A percentile compares a stretch with the other conserved stretches of the same genome.
These are phyloP conservation scores for Rhinogobio ventralis DNA, from an alignment of 2,797 vertebrate genomes.

Conservation along the genomic window DNA sequence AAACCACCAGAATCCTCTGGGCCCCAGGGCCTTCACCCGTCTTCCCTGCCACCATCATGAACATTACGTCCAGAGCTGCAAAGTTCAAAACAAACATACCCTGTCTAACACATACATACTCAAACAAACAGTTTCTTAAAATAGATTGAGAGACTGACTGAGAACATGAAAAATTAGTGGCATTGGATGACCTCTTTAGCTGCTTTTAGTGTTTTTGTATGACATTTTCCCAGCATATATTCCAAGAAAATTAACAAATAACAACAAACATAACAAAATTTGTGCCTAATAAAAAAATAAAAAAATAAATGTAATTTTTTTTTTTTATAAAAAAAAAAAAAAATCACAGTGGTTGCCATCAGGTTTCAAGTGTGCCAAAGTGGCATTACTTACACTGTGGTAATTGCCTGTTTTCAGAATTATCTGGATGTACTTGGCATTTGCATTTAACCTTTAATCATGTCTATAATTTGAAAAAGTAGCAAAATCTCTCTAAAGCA, in stretches of 20 bases:
- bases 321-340: not conserved
- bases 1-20: constrained; percentile 16
- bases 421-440: constrained; percentile 41
- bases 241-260: not conserved
- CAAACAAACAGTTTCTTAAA: constrained; percentile 34
- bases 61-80: not conserved
- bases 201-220: not conserved
- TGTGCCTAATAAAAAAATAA: not conserved
- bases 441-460: constrained; percentile 52
- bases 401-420: constrained; percentile 50
- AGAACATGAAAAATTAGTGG: constrained; percentile 4
- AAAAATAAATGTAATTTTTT: too few species aligned
- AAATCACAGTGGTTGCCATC: not conserved
- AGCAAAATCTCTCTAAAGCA: constrained; percentile 22
- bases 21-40: constrained; percentile 18
- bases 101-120: not conserved
- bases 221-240: not conserved
- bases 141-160: constrained; percentile 10
- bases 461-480: constrained; percentile 52
- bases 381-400: constrained; percentile 17
- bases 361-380: not conserved
- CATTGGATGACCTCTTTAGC: not conserved
- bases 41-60: constrained; percentile 38
- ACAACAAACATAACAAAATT: not conserved
- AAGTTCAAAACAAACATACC: not conserved